Evolutionary conservation across 2,113 vertebrate genomes (phyloP).

Genomic region (Brevimyrus niger): DNA sequence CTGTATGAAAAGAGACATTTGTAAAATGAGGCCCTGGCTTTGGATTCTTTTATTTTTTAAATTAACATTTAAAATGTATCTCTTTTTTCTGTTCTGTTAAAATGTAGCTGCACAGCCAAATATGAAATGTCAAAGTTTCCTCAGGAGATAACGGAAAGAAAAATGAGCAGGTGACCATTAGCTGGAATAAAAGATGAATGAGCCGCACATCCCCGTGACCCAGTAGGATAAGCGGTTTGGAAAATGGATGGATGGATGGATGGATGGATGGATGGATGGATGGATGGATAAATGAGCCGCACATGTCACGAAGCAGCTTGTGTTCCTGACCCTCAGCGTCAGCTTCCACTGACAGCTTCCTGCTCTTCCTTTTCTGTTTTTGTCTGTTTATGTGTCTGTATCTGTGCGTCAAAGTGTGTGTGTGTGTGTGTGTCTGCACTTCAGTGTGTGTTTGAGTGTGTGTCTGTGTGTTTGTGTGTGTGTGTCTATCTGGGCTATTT

Average conservation of each 20-base stretch:
- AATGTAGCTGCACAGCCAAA: neutral
- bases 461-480: neutral
- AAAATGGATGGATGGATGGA: too few species aligned
- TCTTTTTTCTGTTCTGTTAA: neutral
- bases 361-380: neutral
- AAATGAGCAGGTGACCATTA: neutral
- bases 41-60: constrained; percentile 16
- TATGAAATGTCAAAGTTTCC: neutral
- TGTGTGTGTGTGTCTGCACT: neutral
- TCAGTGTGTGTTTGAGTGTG: too few species aligned
- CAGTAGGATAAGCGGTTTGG: too few species aligned
- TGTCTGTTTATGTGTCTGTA: neutral
- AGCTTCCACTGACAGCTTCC: neutral
- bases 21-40: constrained; percentile 34
- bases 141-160: neutral
- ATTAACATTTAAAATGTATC: neutral
- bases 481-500: neutral
- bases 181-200: neutral
- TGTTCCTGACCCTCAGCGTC: neutral
- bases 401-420: neutral
- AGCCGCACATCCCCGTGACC: too few species aligned
- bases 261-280: too few species aligned
- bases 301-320: neutral
- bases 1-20: constrained; percentile 33
- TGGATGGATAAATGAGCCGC: neutral